Base-by-base conservation (phyloP, 2,797 vertebrate species). In the Anguilla obscura region DNA sequence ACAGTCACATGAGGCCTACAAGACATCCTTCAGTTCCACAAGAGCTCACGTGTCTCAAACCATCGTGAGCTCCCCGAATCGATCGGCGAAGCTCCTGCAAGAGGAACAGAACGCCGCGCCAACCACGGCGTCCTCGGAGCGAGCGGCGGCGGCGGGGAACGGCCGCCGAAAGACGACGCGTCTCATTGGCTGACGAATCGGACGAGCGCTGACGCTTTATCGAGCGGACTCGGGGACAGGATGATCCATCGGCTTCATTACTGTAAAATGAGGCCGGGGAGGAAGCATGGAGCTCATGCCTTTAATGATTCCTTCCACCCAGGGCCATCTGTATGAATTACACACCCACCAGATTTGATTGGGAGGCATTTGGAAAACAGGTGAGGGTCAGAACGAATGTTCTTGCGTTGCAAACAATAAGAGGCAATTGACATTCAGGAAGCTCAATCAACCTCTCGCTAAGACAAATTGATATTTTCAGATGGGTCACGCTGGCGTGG, bases 401-500 rank as follows among this genome's bases (percentile, higher is more conserved):
- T 90, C 60, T 87, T 86, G 60, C 58, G 18, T 36, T 18, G 85
- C 16, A 56, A 71, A 86, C 87, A 90, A 90, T 91, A 89, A 88
- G 84, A 86, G 33, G 54, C 52, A 80, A 58, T 83, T 90, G 87
- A 93, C 48, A 54, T 63, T 91, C 89, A 89, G 80, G 74, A 27
- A 36, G 87, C 71, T 52, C 2, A 60, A 91, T 93, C 93, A 92
- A 89, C 87, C 90, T 89, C 86, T 88, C 69, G 45, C n/a, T 4
- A 14, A 45, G 1, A 24, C 10, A 71, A 9, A 36, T 74, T 80
- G 16, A 48, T n/a, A 80, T 80, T 80, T 30, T 6, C 2, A 24
- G 21, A 3, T 27, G 66, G 30, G 30, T 27, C 30, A 74, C 27
- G 14, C 69, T 10, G 71, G 10, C 71, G 24, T 50, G 76, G 33